Conservation (phyloP, 2,888 invertebrate species). For the Aleiodes alternator region DNA sequence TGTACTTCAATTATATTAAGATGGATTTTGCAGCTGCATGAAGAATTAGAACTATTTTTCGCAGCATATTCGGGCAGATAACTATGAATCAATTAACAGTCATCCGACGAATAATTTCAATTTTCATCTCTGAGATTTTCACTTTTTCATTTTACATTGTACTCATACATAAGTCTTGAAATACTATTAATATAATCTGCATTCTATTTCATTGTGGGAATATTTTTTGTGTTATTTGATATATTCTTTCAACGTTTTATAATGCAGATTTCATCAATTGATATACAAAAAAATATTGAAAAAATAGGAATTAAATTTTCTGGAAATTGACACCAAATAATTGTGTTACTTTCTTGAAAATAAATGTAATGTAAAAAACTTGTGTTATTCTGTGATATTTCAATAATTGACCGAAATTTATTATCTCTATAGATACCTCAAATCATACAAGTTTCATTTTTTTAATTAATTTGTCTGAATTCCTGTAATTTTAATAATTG, state of each 20-base stretch:
- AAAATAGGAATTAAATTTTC: constrained; percentile 8
- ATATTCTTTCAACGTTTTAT: too few species aligned
- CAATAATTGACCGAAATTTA: constrained; percentile 29
- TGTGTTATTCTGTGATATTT: constrained; percentile 44
- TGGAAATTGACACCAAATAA: constrained; percentile 21
- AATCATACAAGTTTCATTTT: constrained; percentile 16
- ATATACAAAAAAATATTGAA: not conserved
- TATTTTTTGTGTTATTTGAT: too few species aligned
- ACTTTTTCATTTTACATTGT: not conserved
- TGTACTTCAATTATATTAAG: too few species aligned
- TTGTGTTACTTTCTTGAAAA: constrained; percentile 28
- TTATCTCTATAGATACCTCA: not conserved
- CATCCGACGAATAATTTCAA: not conserved
- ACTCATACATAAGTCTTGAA: constrained; percentile 11
- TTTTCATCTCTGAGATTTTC: constrained; percentile 11
- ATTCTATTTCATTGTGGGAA: not conserved
- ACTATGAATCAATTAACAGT: too few species aligned
- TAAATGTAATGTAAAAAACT: constrained; percentile 21
- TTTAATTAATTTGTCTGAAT: constrained; percentile 14
- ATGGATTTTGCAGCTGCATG: too few species aligned
- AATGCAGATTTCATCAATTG: constrained; percentile 1
- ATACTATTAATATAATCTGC: not conserved
- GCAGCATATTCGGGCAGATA: too few species aligned
- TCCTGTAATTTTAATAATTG: constrained; percentile 10
- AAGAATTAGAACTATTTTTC: too few species aligned